These are phyloP conservation scores for Drosophila erecta DNA, from an alignment of 1,140 invertebrate genomes.

Conservation along the genomic window DNA sequence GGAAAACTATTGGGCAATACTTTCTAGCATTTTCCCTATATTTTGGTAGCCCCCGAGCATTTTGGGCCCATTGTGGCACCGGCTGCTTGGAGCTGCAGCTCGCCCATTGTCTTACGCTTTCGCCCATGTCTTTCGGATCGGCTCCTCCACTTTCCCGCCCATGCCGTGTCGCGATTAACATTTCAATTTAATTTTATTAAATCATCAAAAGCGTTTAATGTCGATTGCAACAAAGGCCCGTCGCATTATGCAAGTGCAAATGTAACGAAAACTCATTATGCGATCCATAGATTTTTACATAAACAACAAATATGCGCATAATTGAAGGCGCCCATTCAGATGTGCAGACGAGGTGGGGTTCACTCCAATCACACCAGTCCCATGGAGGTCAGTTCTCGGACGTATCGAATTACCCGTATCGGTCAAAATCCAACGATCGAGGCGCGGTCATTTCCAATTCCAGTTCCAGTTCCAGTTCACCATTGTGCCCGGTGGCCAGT, in stretches of 20 bases:
- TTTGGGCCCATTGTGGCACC: slow-evolving; percentile 19
- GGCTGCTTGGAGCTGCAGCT: slow-evolving; percentile 30
- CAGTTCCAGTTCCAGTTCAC: slow-evolving; percentile 6
- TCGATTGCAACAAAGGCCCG: slow-evolving; percentile 58
- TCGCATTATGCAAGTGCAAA: slow-evolving; percentile 57
- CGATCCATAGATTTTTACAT: slow-evolving; percentile 46
- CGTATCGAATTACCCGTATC: slow-evolving; percentile 17
- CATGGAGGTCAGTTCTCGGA: slow-evolving; percentile 32
- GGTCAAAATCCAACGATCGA: slow-evolving; percentile 1
- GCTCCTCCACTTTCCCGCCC: slow-evolving; percentile 29
- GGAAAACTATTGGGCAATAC: background rate
- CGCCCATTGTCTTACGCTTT: slow-evolving; percentile 63
- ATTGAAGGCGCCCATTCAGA: slow-evolving; percentile 18
- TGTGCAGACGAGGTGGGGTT: slow-evolving; percentile 16
- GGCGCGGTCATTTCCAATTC: slow-evolving; percentile 23
- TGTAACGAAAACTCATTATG: slow-evolving; percentile 55
- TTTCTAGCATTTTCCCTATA: background rate
- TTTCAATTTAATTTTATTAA: slow-evolving; percentile 81
- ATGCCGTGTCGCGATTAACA: slow-evolving; percentile 67
- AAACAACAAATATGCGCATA: slow-evolving; percentile 42
- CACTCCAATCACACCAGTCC: background rate
- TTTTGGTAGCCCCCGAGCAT: background rate
- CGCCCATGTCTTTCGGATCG: slow-evolving; percentile 40
- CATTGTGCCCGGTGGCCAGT: slow-evolving; percentile 45
- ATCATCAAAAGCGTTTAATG: slow-evolving; percentile 77